These are phyloP conservation scores for Semotilus atromaculatus DNA, from an alignment of 2,797 vertebrate species.

Conservation along the genomic window DNA sequence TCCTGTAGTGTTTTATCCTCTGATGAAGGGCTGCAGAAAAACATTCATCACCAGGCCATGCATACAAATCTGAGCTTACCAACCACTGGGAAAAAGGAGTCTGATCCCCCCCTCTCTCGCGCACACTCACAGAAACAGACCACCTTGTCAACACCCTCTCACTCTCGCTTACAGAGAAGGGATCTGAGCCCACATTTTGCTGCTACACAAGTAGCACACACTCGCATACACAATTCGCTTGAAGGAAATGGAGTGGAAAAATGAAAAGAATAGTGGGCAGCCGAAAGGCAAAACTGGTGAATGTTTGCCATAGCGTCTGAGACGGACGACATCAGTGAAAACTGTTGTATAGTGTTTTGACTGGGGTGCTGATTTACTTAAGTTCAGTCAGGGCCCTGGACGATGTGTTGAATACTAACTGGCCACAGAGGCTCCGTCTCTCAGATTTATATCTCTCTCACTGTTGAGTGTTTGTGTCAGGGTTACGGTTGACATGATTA, in stretches of 20 bases:
- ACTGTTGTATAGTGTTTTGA: slow-evolving; percentile 38
- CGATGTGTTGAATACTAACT: slow-evolving; percentile 44
- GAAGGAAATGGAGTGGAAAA: slow-evolving; percentile 38
- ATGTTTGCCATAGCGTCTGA: slow-evolving; percentile 21
- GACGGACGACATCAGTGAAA: slow-evolving; percentile 27
- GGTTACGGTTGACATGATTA: slow-evolving; percentile 36
- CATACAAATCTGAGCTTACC: slow-evolving; percentile 37
- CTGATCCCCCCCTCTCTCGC: not conserved
- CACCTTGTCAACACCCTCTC: slow-evolving; percentile 73
- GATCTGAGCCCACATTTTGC: slow-evolving; percentile 37
- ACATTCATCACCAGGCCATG: slow-evolving; percentile 69
- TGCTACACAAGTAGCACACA: slow-evolving; percentile 23
- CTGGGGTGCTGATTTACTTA: slow-evolving; percentile 35
- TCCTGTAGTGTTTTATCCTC: slow-evolving; percentile 53
- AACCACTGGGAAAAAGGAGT: slow-evolving; percentile 42
- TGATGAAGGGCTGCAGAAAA: slow-evolving; percentile 65
- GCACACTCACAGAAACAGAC: slow-evolving; percentile 59
- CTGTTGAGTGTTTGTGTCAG: slow-evolving; percentile 37
- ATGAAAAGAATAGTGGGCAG: slow-evolving; percentile 21
- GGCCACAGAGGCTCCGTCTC: slow-evolving; percentile 19
- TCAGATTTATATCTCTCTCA: slow-evolving; percentile 36
- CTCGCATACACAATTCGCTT: slow-evolving; percentile 23
- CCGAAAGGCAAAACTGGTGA: slow-evolving; percentile 10
- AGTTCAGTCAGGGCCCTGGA: slow-evolving; percentile 25
- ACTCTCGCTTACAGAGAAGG: slow-evolving; percentile 61